Conservation (phyloP, 2,888 invertebrate genomes). For the Sinhomidia bicolor region DNA sequence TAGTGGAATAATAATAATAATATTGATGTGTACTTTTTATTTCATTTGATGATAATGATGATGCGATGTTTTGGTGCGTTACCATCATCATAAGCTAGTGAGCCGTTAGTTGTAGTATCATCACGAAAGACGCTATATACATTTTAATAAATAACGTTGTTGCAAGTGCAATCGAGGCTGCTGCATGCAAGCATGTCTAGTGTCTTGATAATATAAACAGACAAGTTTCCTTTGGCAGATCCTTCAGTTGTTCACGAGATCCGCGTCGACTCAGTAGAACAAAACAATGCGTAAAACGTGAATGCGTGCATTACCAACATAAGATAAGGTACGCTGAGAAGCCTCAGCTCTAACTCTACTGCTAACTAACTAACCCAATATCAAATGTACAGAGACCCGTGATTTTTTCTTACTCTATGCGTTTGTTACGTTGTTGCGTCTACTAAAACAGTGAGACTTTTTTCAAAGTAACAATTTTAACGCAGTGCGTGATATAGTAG, state of each 20-base stretch:
- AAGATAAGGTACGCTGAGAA: no score
- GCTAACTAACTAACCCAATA: background rate
- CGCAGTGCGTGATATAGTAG: background rate
- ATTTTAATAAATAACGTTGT: no score
- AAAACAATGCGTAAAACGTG: background rate
- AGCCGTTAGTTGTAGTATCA: background rate
- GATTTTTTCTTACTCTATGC: no score
- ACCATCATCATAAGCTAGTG: background rate
- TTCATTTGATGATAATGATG: no score
- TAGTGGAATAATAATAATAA: no score
- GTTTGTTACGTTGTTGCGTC: background rate
- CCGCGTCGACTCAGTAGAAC: background rate
- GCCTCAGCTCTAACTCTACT: no score
- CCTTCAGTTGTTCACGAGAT: slow-evolving; percentile 7
- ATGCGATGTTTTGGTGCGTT: background rate
- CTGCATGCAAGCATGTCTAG: background rate
- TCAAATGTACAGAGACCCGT: no score
- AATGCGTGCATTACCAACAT: no score
- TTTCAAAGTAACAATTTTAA: background rate
- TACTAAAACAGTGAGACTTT: background rate
- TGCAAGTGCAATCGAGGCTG: background rate
- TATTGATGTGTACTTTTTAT: no score
- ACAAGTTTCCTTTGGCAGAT: background rate
- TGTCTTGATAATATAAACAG: background rate
- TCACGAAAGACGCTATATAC: background rate